Evolutionary conservation across 2,888 invertebrate species (phyloP), one percentile per base, ranked within the genome.

Genomic region (Mimachlamys varia): DNA sequence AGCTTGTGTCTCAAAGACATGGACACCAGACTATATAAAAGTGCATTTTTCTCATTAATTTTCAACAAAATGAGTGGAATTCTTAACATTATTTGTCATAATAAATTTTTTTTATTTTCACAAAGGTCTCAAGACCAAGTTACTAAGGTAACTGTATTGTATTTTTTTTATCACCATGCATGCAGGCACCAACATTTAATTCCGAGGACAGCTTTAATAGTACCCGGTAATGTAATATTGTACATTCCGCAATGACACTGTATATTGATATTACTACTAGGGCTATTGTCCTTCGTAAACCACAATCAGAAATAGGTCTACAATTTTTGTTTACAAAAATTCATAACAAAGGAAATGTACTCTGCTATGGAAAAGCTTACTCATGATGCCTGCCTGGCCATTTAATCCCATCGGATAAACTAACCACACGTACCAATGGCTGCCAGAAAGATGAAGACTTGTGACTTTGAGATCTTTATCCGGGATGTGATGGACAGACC

Each of bases 381-480:
- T 76, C 76, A 76, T 76, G 76, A n/a, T n/a, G n/a, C n/a, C n/a
- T n/a, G n/a, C 12, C 76, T 76, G 12, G 76, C 76, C 19, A 76
- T 76, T 22, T 76, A 76, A 76, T 76, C 76, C 33, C 76, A 76
- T 27, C 27, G 33, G 33, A 27, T 33, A 33, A 76, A 76, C 33
- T 76, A 76, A 76, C 19, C 53, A 53, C 19, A 27, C 76, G 76
- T 33, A 76, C 76, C 27, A 76, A 33, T 76, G 76, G 22, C 76
- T 27, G 76, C 76, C 76, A 76, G 33, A 76, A 76, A 76, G 76
- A 76, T 76, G 76, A 76, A 76, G 76, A 76, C 76, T 27, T 76
- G 76, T 76, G 76, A 76, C 76, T 76, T 76, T 76, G 76, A 76
- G 76, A 76, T 76, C 33, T 76, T 27, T 76, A 76, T 76, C 76